Percentiles rank a stretch among this genome's conserved stretches.
Evolutionary conservation across 1,140 invertebrate genomes (phyloP).

Genomic region (Leguminivora glycinivorella): DNA sequence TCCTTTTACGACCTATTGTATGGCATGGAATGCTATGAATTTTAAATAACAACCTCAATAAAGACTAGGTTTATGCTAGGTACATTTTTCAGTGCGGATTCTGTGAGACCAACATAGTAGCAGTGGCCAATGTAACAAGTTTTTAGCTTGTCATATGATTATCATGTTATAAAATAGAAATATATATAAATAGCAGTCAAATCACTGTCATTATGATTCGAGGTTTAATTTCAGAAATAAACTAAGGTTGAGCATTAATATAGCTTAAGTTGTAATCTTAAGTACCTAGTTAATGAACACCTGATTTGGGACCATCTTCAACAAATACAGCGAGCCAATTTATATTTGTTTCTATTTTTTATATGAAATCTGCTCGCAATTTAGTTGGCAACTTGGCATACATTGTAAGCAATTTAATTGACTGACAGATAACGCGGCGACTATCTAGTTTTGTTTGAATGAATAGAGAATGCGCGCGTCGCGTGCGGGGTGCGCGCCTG

Average conservation of each 20-base stretch:
- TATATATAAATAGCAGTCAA: too few species aligned
- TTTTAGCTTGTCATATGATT: not conserved
- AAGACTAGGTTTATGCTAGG: not conserved
- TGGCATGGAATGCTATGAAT: not conserved
- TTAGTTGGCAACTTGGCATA: not conserved
- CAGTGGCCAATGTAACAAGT: not conserved
- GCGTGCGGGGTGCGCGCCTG: not conserved
- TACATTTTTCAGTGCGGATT: not conserved
- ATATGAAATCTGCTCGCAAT: too few species aligned
- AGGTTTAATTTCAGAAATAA: too few species aligned
- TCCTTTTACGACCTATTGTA: not conserved
- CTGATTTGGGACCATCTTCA: too few species aligned
- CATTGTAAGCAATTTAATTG: not conserved
- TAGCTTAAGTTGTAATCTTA: too few species aligned
- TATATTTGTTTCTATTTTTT: too few species aligned
- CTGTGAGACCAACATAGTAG: not conserved
- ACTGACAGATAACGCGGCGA: not conserved
- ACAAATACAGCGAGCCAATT: too few species aligned
- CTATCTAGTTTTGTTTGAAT: conserved; percentile 8
- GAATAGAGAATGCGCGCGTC: conserved; percentile 17
- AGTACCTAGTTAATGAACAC: too few species aligned
- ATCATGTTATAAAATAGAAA: too few species aligned
- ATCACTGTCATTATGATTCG: too few species aligned
- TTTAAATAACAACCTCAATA: not conserved
- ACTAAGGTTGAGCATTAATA: too few species aligned